Conservation (phyloP, 2,797 vertebrate genomes). For the Masticophis lateralis region DNA sequence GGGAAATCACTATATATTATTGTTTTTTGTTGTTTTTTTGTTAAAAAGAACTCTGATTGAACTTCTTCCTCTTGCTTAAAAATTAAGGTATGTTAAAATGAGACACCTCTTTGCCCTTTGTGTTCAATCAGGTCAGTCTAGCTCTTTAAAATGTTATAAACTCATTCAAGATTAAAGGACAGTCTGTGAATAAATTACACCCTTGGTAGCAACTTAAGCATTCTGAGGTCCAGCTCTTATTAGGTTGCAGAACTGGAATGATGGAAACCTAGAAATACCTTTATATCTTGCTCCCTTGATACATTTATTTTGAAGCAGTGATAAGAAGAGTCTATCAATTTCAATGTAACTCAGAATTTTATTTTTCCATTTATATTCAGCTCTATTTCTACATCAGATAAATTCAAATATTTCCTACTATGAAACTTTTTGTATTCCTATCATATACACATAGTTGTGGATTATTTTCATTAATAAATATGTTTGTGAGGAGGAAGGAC, state of each 20-base stretch:
- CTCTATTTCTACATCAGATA: not conserved
- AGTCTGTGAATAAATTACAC: not conserved
- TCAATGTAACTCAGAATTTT: not conserved
- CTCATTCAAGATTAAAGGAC: not conserved
- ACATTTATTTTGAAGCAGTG: not conserved
- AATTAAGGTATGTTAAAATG: not conserved
- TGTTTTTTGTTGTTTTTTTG: not conserved
- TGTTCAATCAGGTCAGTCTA: not conserved
- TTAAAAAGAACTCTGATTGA: not conserved
- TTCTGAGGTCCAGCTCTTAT: not conserved
- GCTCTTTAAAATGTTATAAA: not conserved
- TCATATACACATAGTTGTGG: not conserved
- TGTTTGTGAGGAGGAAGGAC: not conserved
- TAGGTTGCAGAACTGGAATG: not conserved
- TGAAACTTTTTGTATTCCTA: not conserved
- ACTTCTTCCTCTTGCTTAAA: not conserved
- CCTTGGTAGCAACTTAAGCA: not conserved
- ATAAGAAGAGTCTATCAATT: not conserved
- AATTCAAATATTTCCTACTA: not conserved
- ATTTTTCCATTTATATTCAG: not conserved
- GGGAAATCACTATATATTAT: not conserved
- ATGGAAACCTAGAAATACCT: not conserved
- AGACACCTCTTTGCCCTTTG: not conserved
- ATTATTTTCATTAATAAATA: not conserved
- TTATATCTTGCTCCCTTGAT: not conserved